Base-by-base conservation (phyloP, 2,113 vertebrate species). In the Plestiodon gilberti region DNA sequence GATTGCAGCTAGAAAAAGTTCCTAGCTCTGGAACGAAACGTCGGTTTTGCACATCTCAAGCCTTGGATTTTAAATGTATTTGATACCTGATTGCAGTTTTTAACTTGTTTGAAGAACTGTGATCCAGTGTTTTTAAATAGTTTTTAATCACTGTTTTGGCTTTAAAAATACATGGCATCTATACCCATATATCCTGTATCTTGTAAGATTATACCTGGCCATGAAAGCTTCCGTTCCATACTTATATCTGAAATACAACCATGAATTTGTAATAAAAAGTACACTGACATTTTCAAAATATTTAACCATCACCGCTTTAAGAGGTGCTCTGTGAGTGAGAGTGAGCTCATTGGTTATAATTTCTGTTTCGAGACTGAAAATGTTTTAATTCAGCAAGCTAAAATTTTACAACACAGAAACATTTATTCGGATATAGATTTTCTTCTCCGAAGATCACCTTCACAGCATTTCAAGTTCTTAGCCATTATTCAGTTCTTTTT, bases 391-490 rank as follows among this genome's bases (percentile, higher is more conserved):
- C 28, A 83, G 0, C 7, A 6, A 55, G 15, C 82, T 87, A 85
- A 78, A 20, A 59, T 67, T 15, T 79, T 30, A 28, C 7, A 61
- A n/a, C n/a, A 83, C 30, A 40, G 73, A 28, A 86, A 67, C 70
- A 52, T 84, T 33, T 2, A 38, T 61, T 74, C 25, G 40, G 88
- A 90, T 80, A 14, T 74, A 6, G 22, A 84, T 64, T 89, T 79
- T 65, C 40, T 33, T 65, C 69, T 4, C 62, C 87, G 4, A 81
- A 85, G 3, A 15, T n/a, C 52, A 88, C 82, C 0, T 0, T 28
- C 43, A 83, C 33, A 55, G 10, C 43, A 0, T 0, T 69, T 23
- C 84, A 90, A 89, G 59, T 43, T 33, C 8, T 65, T 52, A 6
- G 43, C 4, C n/a, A 0, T 1, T 84, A 77, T 2, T n/a, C 81